Conservation (phyloP, 2,888 invertebrate genomes). For the Unio delphinus region DNA sequence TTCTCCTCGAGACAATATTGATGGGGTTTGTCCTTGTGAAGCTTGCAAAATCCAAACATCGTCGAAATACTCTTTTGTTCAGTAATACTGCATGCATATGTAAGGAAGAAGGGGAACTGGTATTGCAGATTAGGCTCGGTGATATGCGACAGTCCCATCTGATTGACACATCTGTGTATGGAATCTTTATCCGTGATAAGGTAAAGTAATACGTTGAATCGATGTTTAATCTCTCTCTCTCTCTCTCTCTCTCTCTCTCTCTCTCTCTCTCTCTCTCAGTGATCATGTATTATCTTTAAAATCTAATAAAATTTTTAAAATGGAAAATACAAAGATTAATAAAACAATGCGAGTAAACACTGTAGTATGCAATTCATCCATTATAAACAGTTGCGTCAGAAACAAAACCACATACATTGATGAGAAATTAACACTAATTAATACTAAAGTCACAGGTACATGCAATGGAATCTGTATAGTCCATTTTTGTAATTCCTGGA, state of each 20-base stretch:
- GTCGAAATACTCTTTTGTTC: slow-evolving; percentile 93
- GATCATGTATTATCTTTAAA: no score
- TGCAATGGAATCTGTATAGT: no score
- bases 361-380: no score
- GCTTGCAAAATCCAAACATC: slow-evolving; percentile 92
- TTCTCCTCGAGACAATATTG: slow-evolving; percentile 79
- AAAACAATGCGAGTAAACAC: no score
- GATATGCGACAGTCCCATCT: slow-evolving; percentile 70
- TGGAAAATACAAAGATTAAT: no score
- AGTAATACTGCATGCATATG: slow-evolving; percentile 92
- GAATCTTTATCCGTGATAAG: slow-evolving; percentile 88
- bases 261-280: background rate
- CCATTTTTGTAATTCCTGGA: no score
- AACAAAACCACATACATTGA: no score
- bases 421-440: no score
- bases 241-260: slow-evolving; percentile 1
- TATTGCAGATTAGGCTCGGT: slow-evolving; percentile 65
- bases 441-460: no score
- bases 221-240: background rate
- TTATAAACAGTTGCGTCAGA: no score
- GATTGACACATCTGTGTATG: slow-evolving; percentile 89
- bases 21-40: slow-evolving; percentile 91
- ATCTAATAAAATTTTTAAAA: no score
- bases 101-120: slow-evolving; percentile 68
- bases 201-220: slow-evolving; percentile 70